These are phyloP conservation scores for Malacosoma neustria DNA, from an alignment of 2,888 invertebrate genomes.

Conservation along the genomic window DNA sequence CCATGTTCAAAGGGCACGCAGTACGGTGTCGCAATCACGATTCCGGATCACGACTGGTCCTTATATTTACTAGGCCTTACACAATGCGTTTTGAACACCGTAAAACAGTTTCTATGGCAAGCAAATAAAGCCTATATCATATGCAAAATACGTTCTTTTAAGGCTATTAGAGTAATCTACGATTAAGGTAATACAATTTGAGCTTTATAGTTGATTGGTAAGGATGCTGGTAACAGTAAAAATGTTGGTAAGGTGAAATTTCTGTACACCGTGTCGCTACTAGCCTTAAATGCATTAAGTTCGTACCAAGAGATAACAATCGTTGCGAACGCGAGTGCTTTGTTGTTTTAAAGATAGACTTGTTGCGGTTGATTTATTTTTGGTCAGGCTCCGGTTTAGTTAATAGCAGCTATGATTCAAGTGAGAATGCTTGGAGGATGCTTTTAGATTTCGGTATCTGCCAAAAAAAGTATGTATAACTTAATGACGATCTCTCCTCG, in stretches of 20 bases:
- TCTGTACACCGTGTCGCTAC: slow-evolving; percentile 71
- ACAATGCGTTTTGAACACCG: slow-evolving; percentile 14
- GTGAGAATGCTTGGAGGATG: no score
- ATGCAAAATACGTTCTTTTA: slow-evolving; percentile 11
- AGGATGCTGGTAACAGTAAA: slow-evolving; percentile 12
- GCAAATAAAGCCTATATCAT: slow-evolving; percentile 21
- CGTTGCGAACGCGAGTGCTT: slow-evolving; percentile 63
- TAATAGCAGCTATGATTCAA: slow-evolving; percentile 34
- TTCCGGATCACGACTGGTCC: slow-evolving; percentile 67
- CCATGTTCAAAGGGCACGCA: slow-evolving; percentile 71
- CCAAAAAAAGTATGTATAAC: no score
- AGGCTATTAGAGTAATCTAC: slow-evolving; percentile 5
- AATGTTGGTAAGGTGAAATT: slow-evolving; percentile 14
- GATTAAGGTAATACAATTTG: slow-evolving; percentile 9
- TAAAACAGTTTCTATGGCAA: slow-evolving; percentile 27
- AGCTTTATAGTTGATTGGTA: slow-evolving; percentile 13
- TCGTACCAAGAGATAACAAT: slow-evolving; percentile 71
- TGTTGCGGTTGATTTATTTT: slow-evolving; percentile 69
- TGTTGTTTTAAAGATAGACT: slow-evolving; percentile 70
- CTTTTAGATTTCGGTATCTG: no score
- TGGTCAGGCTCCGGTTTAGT: slow-evolving; percentile 58
- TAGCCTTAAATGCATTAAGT: slow-evolving; percentile 72
- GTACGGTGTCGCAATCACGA: slow-evolving; percentile 72
- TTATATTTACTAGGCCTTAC: slow-evolving; percentile 48
- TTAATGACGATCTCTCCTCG: no score